Conservation (phyloP, 2,113 vertebrate genomes). For the Ammodytes marinus region DNA sequence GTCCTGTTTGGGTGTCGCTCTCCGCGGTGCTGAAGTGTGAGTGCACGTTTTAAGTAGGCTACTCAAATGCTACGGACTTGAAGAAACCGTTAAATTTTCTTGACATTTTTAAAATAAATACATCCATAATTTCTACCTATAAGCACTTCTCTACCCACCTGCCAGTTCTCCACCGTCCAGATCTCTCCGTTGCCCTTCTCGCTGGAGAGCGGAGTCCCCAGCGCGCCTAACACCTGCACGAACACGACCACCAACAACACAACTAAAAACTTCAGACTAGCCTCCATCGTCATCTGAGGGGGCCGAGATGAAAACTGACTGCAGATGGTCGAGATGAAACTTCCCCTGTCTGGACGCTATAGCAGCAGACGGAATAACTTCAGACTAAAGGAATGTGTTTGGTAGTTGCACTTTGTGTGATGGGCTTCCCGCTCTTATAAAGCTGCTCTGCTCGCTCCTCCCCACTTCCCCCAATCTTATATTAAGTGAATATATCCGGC, state of each 20-base stretch:
- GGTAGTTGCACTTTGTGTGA: background rate
- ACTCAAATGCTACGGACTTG: background rate
- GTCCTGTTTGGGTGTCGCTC: background rate
- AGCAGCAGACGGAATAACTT: constrained; percentile 3
- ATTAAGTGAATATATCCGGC: constrained; percentile 9
- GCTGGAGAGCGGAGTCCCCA: constrained; percentile 57
- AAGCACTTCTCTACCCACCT: constrained; percentile 60
- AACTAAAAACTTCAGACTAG: constrained; percentile 57
- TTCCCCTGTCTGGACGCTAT: constrained; percentile 6
- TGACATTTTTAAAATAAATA: background rate
- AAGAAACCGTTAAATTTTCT: no score
- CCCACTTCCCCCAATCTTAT: constrained; percentile 11
- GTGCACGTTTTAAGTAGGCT: no score
- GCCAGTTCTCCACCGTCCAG: constrained; percentile 75
- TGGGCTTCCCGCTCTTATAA: constrained; percentile 48
- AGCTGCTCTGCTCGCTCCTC: constrained; percentile 35
- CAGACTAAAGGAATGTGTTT: background rate
- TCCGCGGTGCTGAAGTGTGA: constrained; percentile 9
- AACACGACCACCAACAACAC: constrained; percentile 70
- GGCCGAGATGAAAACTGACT: background rate
- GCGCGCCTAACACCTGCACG: constrained; percentile 64
- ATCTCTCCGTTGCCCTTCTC: constrained; percentile 56
- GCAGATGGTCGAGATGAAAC: constrained; percentile 4
- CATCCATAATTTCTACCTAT: background rate
- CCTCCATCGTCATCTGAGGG: constrained; percentile 66